Evolutionary conservation across 2,888 invertebrate species (phyloP), one percentile per base, ranked within the genome.

Genomic region (Orgyia antiqua): DNA sequence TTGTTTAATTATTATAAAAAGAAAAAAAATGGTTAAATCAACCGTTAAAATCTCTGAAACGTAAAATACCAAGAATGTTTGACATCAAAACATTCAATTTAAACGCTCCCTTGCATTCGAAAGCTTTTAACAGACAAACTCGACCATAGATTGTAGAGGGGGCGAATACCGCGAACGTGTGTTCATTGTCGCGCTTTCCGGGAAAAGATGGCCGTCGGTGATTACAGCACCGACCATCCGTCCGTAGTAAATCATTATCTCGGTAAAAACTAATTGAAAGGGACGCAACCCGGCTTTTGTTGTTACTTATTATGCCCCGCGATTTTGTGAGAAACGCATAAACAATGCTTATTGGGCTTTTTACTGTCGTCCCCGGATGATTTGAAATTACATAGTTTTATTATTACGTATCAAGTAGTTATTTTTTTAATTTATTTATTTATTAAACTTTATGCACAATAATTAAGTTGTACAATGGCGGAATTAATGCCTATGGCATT

Each of bases 241-340:
- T 46, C 46, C 66, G 59, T 62, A 63, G 68, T 68, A 70, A 78
- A 78, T 76, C 72, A 73, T 72, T 77, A 78, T 74, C 73, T 66
- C 38, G 42, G 75, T 76, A 75, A 78, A 78, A 78, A 78, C 77
- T 74, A 74, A 77, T 76, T 77, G 72, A 71, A 77, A 74, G 68
- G 74, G 73, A 65, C 67, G 64, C 70, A 49, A 51, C 45, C 59
- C 49, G 50, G n/a, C 61, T 64, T 66, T 74, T 75, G 72, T 74
- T 68, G 62, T 57, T 58, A 56, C 55, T 55, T 54, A 62, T 65
- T 60, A 59, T 56, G 40, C 39, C 48, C 47, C 42, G 42, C 38
- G 38, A 40, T 51, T 49, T 50, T 55, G 47, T 57, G 47, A 44
- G 50, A 49, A 45, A 41, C 36, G 39, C 27, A 45, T 46, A 55